Evolutionary conservation across 2,888 invertebrate species (phyloP), one percentile per base, ranked within the genome.

Genomic region (Mesodorylaimus sp.): DNA sequence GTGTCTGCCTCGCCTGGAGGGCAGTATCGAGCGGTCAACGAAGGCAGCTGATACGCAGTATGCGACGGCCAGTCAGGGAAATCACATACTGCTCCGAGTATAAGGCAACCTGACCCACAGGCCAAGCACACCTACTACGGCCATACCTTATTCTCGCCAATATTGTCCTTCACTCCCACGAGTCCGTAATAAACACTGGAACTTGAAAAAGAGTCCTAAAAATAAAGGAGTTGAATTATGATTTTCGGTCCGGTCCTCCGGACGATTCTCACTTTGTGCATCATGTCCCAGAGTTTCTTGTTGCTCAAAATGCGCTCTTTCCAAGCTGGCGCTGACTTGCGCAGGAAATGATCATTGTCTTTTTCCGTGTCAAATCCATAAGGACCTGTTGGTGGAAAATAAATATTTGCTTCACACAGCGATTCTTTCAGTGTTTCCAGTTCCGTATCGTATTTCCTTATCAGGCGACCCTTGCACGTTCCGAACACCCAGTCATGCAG

Each of bases 401-500:
- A 59, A 36, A 57, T 54, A 23, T 50, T 54, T 46, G 57, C 58
- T 47, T 59, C 59, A 32, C 48, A 52, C 36, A 59, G 48, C 5
- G 10, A 19, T 7, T 39, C 21, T 39, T 39, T 39, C 23, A 57
- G 45, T 42, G 53, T 50, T 0, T 57, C 55, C 50, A 58, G 48
- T 41, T 59, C 59, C 21, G 57, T 56, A 43, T 59, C 58, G 52
- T 59, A 59, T 47, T 52, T 52, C 44, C 54, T 55, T n/a, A 57
- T 57, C 58, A 59, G 58, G 47, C 58, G 59, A 2, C 59, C 59
- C 19, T 58, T 50, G 23, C 58, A 58, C 39, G 58, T 50, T 29
- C 55, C 50, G 55, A 59, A 59, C 52, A 59, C 57, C 59, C 59
- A 59, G 45, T 59, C 58, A 42, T 59, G 59, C 41, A 59, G 57